Percentiles rank a stretch among this genome's conserved stretches.
phyloP scores from a whole-genome alignment of 2,888 invertebrate species.

The Drymonia ruficornis region DNA sequence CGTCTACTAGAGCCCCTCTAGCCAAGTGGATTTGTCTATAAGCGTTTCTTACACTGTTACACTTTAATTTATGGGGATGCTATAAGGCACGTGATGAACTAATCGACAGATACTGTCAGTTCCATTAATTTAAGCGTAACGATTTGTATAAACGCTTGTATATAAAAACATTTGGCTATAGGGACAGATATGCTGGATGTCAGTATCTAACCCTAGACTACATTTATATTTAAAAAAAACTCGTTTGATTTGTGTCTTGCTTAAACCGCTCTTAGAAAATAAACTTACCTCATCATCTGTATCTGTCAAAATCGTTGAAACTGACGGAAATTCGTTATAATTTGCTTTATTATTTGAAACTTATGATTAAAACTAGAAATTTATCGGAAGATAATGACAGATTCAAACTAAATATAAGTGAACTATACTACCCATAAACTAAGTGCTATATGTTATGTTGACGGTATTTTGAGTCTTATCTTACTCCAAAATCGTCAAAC shows the following conservation, averaged over 20 bases:
- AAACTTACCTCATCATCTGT: conserved; percentile 3
- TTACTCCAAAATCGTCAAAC: conserved; percentile 37
- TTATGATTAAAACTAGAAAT: neutral
- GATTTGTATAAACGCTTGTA: no score
- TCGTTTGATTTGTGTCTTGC: neutral
- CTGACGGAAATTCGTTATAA: neutral
- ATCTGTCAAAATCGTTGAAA: conserved; percentile 7
- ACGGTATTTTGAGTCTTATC: conserved; percentile 20
- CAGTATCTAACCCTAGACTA: no score
- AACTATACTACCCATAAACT: conserved; percentile 5
- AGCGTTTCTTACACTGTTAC: neutral
- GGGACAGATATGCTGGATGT: no score
- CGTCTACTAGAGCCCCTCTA: neutral
- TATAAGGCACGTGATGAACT: no score
- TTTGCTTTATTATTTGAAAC: neutral
- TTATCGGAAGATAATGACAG: conserved; percentile 14
- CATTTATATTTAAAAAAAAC: neutral
- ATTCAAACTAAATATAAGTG: conserved; percentile 2
- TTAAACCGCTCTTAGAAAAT: conserved; percentile 7
- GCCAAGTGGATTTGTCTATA: no score
- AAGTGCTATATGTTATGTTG: conserved; percentile 23
- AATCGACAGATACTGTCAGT: no score
- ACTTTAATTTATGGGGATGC: no score
- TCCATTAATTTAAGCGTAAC: no score
- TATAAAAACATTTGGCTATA: no score